Evolutionary conservation across 2,797 vertebrate species (phyloP), one percentile per base, ranked within the genome.

Genomic region (Helarctos malayanus): DNA sequence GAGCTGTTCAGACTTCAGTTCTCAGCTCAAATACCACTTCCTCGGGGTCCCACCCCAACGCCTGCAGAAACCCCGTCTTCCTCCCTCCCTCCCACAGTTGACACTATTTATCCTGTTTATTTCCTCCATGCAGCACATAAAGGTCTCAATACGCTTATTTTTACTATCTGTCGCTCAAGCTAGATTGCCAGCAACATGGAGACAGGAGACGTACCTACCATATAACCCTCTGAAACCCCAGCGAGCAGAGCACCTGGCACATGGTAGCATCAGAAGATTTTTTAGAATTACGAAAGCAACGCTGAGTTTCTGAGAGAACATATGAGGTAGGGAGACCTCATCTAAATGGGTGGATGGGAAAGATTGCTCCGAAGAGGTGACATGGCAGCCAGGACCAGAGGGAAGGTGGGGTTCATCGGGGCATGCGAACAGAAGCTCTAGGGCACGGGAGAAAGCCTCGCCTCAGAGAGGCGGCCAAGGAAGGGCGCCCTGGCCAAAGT

Each of bases 391-490:
- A 52, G 89, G 82, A 19, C 25, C 8, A 5, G 69, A 54, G 61
- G 52, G 7, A 47, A 2, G 0, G 7, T 7, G 41, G 18, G 15
- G 7, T 5, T 45, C 16, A 1, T 9, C 13, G 6, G 65, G 56
- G 12, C 54, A 2, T 2, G 32, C 1, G 32, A 54, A 13, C 29
- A 47, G 35, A 41, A 25, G 23, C 7, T 84, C 47, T 47, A 3
- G 25, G 52, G 13, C 52, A 45, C 7, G n/a, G 15, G 38, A 49
- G 35, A 45, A 21, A 57, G 11, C 29, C 71, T 32, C 5, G 41
- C 18, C 7, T 47, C 29, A 1, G 15, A 49, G 45, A 8, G 27
- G 45, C 2, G 1, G 18, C 71, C 27, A 32, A 79, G 49, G 27
- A 13, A 45, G 21, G 56, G 6, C 1, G 3, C 14, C n/a, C 4